Evolutionary conservation across 1,140 invertebrate genomes (phyloP), one percentile per base, ranked within the genome.

Genomic region (Drosophila saltans): DNA sequence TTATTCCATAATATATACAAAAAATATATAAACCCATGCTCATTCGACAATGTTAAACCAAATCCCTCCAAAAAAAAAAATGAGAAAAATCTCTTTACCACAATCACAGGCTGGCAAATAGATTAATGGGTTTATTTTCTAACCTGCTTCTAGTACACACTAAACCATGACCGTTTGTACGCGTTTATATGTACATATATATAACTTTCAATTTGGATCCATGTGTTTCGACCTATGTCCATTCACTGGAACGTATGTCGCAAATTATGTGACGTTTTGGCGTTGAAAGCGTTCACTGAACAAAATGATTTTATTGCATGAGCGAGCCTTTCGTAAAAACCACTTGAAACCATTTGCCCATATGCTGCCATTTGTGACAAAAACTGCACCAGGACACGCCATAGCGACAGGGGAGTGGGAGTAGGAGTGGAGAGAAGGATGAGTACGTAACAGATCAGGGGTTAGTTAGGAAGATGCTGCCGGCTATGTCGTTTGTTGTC

Each of bases 291-390:
- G 78, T 78, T 88, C 84, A 90, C 43, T 90, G 85, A 89, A 81
- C 85, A 81, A 89, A 89, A 89, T 89, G 85, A 89, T 89, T 89
- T 89, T 89, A 89, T 89, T 81, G 85, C 81, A 67, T 75, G 80
- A 71, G 78, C 77, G 72, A 66, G 55, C 76, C 55, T 61, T 64
- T 61, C 71, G 48, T 69, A 63, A n/a, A 66, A 66, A 77, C 73
- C 80, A 88, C 76, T 84, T 69, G 40, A 80, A 79, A 75, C 78
- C 81, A 83, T 90, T 81, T 61, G 78, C 48, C 84, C 84, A 89
- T 89, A 89, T 89, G 84, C 72, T 89, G 84, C 58, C 85, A 89
- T 89, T 89, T 89, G 81, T 81, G 81, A 90, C 81, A 78, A 75
- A 65, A 84, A 89, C 69, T 89, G 83, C 84, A 88, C 60, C 75